Conservation (phyloP, 2,888 invertebrate genomes). For the Hybos culiciformis region DNA sequence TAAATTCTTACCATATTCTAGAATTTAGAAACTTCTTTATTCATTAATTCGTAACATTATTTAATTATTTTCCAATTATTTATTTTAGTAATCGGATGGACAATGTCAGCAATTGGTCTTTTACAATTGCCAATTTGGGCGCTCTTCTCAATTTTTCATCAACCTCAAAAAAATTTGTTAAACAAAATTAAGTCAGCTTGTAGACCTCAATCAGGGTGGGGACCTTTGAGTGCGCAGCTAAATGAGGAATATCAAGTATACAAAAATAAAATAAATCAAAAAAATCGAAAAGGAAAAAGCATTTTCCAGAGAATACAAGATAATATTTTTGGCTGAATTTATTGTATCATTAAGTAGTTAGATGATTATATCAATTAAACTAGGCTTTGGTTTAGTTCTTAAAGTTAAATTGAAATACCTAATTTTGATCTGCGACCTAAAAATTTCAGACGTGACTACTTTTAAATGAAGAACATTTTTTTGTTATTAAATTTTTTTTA, state of each 20-base stretch:
- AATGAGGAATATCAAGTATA: conserved; percentile 34
- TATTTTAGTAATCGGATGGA: conserved; percentile 34
- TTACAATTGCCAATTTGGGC: conserved; percentile 38
- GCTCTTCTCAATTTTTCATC: conserved; percentile 22
- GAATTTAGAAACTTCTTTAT: background rate
- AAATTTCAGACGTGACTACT: too few relatives aligned
- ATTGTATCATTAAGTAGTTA: too few relatives aligned
- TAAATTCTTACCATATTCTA: background rate
- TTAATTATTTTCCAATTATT: background rate
- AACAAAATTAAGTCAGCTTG: conserved; percentile 16
- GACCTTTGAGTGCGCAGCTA: conserved; percentile 17
- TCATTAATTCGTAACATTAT: background rate
- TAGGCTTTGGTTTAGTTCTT: too few relatives aligned
- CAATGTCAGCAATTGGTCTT: conserved; percentile 36
- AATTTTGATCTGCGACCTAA: too few relatives aligned
- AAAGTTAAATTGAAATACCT: too few relatives aligned
- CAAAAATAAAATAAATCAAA: background rate
- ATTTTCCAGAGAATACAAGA: background rate
- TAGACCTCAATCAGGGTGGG: conserved; percentile 12
- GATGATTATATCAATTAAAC: too few relatives aligned
- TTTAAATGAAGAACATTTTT: too few relatives aligned
- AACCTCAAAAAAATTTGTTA: conserved; percentile 12
- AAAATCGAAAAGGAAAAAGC: background rate
- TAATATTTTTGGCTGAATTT: background rate
- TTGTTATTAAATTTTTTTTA: too few relatives aligned